Percentiles rank a stretch among this genome's conserved stretches.
These are phyloP conservation scores for Chrysolina haemoptera DNA, from an alignment of 2,888 invertebrate genomes.

Conservation along the genomic window DNA sequence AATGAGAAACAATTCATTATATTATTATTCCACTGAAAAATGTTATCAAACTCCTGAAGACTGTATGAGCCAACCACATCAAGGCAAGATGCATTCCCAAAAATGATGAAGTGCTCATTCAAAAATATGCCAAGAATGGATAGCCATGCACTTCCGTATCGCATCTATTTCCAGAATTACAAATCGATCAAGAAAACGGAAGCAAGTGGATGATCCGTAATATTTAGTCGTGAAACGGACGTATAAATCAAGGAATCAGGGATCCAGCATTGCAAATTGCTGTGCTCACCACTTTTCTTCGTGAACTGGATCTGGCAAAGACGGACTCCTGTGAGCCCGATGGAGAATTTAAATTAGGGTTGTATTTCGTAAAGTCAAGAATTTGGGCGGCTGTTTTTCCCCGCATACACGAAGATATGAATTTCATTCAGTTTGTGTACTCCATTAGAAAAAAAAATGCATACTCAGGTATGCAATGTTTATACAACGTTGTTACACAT, in stretches of 20 bases:
- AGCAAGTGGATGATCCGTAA: conserved; percentile 64
- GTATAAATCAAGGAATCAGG: conserved; percentile 66
- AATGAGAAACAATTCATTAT: too few species aligned
- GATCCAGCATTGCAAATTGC: conserved; percentile 64
- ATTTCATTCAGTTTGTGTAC: too few species aligned
- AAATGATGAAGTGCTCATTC: background rate
- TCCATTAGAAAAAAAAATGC: too few species aligned
- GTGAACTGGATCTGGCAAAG: conserved; percentile 53
- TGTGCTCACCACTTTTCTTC: conserved; percentile 64
- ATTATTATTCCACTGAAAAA: too few species aligned
- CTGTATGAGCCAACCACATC: background rate
- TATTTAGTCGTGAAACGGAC: conserved; percentile 65
- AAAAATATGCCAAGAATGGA: conserved; percentile 49
- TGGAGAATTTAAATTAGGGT: conserved; percentile 26
- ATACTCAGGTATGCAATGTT: too few species aligned
- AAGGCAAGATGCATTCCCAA: background rate
- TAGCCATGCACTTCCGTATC: conserved; percentile 43
- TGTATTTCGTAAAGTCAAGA: background rate
- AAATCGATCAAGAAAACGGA: conserved; percentile 62
- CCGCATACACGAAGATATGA: too few species aligned
- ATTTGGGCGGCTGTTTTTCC: background rate
- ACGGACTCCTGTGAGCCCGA: conserved; percentile 32
- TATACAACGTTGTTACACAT: too few species aligned
- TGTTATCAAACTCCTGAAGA: background rate
- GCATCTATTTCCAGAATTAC: conserved; percentile 53